Base-by-base conservation (phyloP, 2,888 invertebrate genomes). In the Limenitis camilla region DNA sequence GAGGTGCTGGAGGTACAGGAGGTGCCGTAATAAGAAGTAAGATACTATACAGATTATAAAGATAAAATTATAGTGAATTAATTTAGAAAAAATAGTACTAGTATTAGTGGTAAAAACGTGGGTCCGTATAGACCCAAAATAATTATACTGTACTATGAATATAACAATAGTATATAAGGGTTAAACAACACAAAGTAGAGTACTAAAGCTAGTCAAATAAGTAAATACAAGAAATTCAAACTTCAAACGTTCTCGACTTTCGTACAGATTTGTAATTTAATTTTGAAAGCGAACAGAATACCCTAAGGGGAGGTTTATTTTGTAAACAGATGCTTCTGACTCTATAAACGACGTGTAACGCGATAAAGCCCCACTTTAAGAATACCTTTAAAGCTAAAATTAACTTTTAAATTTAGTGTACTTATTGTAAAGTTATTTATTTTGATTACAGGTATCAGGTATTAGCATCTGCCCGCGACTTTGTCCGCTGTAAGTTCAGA, bases 271-370 rank as follows among this genome's bases (percentile, higher is more conserved):
- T 27, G 11, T 35, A 49, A 40, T 49, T 49, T 41, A 49, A 49
- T 49, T 41, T 49, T 35, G 48, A 28, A 28, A 35, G 30, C 35
- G 7, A 40, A 33, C 48, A 33, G 30, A 49, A 41, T 36, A 29
- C 35, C 41, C 48, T 30, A 9, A 29, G 29, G 40, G 35, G n/a
- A 41, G 40, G 41, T 49, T 49, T 49, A 41, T 49, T 49, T 49
- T 41, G 11, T 30, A 28, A 41, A 30, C 48, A 41, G 48, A 41
- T 49, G 48, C 35, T 41, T 41, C 48, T 40, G 48, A 49, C 48
- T 40, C 33, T 49, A 28, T 45, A 49, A 49, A 36, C 48, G 48
- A 49, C 41, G 40, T 49, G 28, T 30, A 35, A 35, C 32, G 11
- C 40, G 33, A 41, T 49, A 40, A 41, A 46, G 5, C 11, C 40